Evolutionary conservation across 2,888 invertebrate species (phyloP), one percentile per base, ranked within the genome.

Genomic region (Fragum whitleyi): DNA sequence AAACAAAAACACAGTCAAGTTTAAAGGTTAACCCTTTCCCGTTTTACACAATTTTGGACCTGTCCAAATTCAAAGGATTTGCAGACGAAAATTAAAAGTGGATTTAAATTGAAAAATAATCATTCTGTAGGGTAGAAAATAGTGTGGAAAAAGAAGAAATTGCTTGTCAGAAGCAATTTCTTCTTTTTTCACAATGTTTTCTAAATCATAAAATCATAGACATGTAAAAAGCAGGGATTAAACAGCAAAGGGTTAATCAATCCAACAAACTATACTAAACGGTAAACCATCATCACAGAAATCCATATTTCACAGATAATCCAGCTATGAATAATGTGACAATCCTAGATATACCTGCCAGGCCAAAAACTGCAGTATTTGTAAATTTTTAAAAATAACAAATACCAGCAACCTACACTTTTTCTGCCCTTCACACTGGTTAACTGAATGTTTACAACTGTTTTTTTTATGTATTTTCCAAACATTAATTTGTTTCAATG

Each of bases 311-410:
- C 5, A 3, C 5, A 14, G n/a, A 47, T 47, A 47, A 47, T 47
- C 47, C 47, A 47, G 39, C 47, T 5, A 9, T 47, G 47, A 47
- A 47, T 47, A 2, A 47, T 9, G n/a, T 47, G 47, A 47, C 47
- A 47, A 47, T 47, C 47, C 47, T 47, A 47, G 14, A 47, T 47
- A 19, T 47, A 47, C 47, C 47, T 47, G 16, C n/a, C 3, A 16
- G 47, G 47, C 47, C 47, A 47, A 47, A 47, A 47, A 47, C 47
- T 47, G 19, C 47, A 47, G 47, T 47, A n/a, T 47, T 47, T 47
- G 47, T 47, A 47, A 47, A 47, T 47, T 19, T 47, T 47, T 14
- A 47, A 47, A 9, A n/a, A 47, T 47, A 47, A 47, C 47, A 47
- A 47, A 47, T 47, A 47, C 47, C 47, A 47, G 14, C 47, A 47